Conservation (phyloP, 2,888 invertebrate species). For the Eupeodes luniger region DNA sequence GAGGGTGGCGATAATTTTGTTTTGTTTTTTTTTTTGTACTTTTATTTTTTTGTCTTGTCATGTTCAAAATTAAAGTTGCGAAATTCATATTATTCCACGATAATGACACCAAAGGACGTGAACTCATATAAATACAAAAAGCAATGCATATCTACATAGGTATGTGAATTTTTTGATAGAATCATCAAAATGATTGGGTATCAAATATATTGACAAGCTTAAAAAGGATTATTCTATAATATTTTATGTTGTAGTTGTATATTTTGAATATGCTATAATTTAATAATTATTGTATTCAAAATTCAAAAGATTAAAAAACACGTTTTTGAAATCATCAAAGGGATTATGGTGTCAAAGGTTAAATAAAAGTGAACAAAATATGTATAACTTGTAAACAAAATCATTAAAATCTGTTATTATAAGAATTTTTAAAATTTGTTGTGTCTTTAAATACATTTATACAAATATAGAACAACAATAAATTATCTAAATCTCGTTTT, state of each 20-base stretch:
- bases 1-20: slow-evolving; percentile 31
- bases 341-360: too few relatives aligned
- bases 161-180: slow-evolving; percentile 33
- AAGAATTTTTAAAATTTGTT: too few relatives aligned
- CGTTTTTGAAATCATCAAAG: too few relatives aligned
- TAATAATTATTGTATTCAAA: too few relatives aligned
- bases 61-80: slow-evolving; percentile 55
- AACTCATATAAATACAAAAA: slow-evolving; percentile 14
- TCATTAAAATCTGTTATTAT: too few relatives aligned
- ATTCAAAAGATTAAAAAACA: too few relatives aligned
- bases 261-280: too few relatives aligned
- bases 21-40: slow-evolving; percentile 1
- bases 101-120: neutral
- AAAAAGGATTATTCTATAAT: slow-evolving; percentile 9
- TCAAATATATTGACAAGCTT: slow-evolving; percentile 38
- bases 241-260: neutral
- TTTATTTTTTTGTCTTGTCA: slow-evolving; percentile 25
- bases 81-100: slow-evolving; percentile 39
- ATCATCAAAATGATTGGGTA: slow-evolving; percentile 32
- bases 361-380: too few relatives aligned
- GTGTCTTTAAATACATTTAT: too few relatives aligned
- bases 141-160: neutral
- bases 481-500: too few relatives aligned
- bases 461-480: too few relatives aligned
- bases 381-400: too few relatives aligned